phyloP scores from a whole-genome alignment of 2,113 vertebrate genomes.

The Scalopus aquaticus region DNA sequence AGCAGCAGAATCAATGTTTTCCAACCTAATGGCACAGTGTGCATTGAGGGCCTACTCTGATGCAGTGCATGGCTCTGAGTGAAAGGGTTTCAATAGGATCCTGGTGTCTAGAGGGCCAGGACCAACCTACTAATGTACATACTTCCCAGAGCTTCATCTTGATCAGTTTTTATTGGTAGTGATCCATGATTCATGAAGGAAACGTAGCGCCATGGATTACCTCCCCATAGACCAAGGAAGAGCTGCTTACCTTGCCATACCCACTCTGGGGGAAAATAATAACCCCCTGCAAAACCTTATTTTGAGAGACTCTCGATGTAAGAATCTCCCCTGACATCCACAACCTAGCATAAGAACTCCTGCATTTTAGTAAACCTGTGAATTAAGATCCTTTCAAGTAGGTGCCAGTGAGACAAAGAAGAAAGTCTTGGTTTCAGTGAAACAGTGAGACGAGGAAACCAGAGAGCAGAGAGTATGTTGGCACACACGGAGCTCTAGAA shows the following conservation, averaged over 20 bases:
- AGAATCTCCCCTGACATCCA: neutral
- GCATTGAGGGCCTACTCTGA: neutral
- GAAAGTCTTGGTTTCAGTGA: neutral
- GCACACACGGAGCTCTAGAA: neutral
- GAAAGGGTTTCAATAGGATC: neutral
- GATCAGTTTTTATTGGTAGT: neutral
- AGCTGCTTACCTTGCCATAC: neutral
- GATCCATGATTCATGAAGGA: neutral
- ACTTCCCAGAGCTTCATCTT: neutral
- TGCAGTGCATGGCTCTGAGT: neutral
- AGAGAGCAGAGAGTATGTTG: neutral
- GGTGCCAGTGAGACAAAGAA: neutral
- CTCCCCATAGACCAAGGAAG: neutral
- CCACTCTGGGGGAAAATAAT: neutral
- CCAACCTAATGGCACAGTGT: rapidly evolving
- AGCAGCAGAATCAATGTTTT: rapidly evolving
- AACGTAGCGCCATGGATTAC: neutral
- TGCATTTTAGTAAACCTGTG: neutral
- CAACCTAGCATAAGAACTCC: neutral
- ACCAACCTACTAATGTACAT: neutral
- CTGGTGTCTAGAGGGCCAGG: neutral
- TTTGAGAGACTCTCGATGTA: neutral
- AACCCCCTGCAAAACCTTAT: neutral
- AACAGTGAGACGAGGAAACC: neutral
- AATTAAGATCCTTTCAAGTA: neutral